These are phyloP conservation scores for Mellivora capensis DNA, from an alignment of 2,113 vertebrate genomes.

Conservation along the genomic window DNA sequence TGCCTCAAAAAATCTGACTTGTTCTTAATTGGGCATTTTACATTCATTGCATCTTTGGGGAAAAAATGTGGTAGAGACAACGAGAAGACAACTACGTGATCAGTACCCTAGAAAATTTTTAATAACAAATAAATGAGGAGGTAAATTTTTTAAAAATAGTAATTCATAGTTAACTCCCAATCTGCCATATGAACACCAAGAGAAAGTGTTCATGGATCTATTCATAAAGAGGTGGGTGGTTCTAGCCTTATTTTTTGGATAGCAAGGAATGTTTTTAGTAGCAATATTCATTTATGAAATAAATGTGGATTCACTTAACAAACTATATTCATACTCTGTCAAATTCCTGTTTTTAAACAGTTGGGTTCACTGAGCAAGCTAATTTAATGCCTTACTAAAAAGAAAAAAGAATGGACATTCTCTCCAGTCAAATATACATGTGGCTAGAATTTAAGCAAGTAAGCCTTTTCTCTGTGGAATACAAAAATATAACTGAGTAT, in stretches of 20 bases:
- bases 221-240: not conserved
- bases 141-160: not conserved
- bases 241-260: not conserved
- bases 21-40: not conserved
- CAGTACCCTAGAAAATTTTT: not conserved
- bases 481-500: conserved; percentile 28
- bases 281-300: conserved; percentile 1
- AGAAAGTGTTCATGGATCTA: not conserved
- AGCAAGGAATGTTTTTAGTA: conserved; percentile 42
- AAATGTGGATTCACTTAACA: conserved; percentile 61
- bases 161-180: not conserved
- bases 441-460: conserved; percentile 38
- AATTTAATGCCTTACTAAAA: conserved; percentile 47
- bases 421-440: conserved; percentile 50
- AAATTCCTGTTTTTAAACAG: conserved; percentile 54
- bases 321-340: conserved; percentile 23
- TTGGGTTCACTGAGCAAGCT: not conserved
- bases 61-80: not conserved
- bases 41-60: not conserved
- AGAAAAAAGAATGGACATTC: conserved; percentile 16
- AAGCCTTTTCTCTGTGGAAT: conserved; percentile 51
- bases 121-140: not conserved
- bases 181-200: not conserved
- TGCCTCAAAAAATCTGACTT: not conserved
- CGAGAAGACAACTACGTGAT: not conserved